These are phyloP conservation scores for Jacana jacana DNA, from an alignment of 2,113 vertebrate genomes.

Conservation along the genomic window DNA sequence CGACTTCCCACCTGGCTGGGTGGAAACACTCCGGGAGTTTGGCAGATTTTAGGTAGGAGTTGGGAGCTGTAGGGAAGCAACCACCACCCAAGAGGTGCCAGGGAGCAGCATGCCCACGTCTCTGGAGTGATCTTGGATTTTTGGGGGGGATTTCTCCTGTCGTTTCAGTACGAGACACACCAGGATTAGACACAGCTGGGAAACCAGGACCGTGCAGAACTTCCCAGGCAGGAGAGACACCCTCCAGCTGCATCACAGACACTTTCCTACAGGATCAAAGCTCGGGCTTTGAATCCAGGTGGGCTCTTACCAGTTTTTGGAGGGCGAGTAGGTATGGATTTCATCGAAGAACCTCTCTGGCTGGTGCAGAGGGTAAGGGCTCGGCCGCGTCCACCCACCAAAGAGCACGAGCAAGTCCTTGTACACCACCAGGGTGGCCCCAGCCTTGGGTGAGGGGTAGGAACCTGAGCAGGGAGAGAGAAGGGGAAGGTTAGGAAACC, in stretches of 20 bases:
- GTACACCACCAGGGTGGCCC: conserved; percentile 94
- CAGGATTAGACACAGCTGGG: background rate
- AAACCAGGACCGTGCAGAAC: background rate
- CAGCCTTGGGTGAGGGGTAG: conserved; percentile 97
- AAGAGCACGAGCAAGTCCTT: conserved; percentile 96
- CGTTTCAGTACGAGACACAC: background rate
- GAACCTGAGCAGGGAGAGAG: conserved; percentile 80
- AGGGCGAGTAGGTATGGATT: conserved; percentile 97
- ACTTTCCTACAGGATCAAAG: background rate
- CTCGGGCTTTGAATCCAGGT: background rate
- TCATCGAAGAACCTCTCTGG: conserved; percentile 98
- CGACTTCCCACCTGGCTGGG: background rate
- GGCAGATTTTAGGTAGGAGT: background rate
- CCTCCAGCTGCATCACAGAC: background rate
- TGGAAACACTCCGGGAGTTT: background rate
- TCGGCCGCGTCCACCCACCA: conserved; percentile 95
- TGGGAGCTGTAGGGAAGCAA: background rate
- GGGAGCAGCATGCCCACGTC: background rate
- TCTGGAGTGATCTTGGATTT: background rate
- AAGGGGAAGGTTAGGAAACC: background rate
- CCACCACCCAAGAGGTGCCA: background rate
- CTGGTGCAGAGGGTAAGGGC: conserved; percentile 96
- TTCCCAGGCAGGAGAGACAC: background rate
- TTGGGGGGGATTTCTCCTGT: background rate
- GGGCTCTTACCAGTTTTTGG: conserved; percentile 92